Conservation (phyloP, 2,113 vertebrate genomes). For the Tapirus terrestris region DNA sequence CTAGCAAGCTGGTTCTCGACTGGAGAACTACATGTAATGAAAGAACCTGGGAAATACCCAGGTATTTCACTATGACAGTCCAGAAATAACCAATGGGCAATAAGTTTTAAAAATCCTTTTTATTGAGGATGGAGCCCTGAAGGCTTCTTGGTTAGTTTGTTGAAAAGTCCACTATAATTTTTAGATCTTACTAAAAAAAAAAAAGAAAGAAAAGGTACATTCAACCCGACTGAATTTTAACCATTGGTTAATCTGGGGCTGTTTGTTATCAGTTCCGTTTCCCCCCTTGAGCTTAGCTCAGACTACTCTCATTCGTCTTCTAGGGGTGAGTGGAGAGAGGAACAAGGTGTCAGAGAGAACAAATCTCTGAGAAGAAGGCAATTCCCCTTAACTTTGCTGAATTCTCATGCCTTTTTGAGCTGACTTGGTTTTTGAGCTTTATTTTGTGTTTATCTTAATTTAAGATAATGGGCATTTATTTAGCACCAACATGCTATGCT, state of each 20-base stretch:
- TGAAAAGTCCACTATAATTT: not conserved
- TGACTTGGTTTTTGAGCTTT: not conserved
- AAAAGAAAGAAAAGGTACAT: not conserved
- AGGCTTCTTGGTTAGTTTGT: not conserved
- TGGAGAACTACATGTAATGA: not conserved
- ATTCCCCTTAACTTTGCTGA: not conserved
- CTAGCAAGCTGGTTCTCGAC: not conserved
- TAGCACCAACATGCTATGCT: not conserved
- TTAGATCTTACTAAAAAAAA: not conserved
- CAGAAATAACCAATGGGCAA: not conserved
- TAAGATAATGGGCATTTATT: conserved; percentile 9
- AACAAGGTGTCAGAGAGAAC: not conserved
- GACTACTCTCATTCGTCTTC: not conserved
- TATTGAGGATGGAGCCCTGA: not conserved
- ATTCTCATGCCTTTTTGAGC: not conserved
- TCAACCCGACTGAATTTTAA: conserved; percentile 52
- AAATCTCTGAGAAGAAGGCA: not conserved
- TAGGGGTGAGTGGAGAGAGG: not conserved
- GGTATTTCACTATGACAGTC: not conserved
- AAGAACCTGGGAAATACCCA: conserved; percentile 30
- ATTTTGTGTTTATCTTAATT: not conserved
- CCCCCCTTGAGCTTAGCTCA: not conserved
- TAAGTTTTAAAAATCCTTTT: not conserved
- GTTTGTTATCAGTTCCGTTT: not conserved
- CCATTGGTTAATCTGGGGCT: not conserved